These are phyloP conservation scores for Drosophila repleta DNA, from an alignment of 1,140 invertebrate genomes.

Conservation along the genomic window DNA sequence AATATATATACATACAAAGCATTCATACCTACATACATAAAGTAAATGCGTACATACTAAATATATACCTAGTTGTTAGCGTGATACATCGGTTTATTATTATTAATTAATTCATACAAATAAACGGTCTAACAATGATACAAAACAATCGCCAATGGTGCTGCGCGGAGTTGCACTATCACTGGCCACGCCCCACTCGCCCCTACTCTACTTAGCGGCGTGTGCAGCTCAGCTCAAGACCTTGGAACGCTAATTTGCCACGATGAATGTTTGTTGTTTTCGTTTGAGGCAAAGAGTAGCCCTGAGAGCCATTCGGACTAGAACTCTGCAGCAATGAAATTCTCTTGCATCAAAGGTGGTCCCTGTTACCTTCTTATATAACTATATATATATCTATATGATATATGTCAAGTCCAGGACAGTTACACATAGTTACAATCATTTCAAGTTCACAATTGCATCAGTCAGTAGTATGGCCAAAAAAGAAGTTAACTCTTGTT, in stretches of 20 bases:
- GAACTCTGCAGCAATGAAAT: background rate
- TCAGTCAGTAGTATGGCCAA: conserved; percentile 19
- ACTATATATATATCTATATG: conserved; percentile 12
- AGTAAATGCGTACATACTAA: conserved; percentile 19
- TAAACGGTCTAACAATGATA: conserved; percentile 67
- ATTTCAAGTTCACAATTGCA: conserved; percentile 8
- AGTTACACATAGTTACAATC: conserved; percentile 14
- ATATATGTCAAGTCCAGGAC: conserved; percentile 44
- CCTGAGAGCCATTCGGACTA: no score
- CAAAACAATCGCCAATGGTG: conserved; percentile 42
- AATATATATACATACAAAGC: conserved; percentile 51
- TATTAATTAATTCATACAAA: conserved; percentile 72
- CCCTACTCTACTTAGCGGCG: background rate
- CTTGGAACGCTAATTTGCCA: conserved; percentile 30
- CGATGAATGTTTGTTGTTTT: background rate
- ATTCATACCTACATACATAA: conserved; percentile 33
- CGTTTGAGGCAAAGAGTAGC: background rate
- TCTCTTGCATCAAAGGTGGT: no score
- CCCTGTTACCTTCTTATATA: conserved; percentile 25
- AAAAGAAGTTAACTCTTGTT: conserved; percentile 7
- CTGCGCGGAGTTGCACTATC: conserved; percentile 29
- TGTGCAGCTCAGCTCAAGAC: conserved; percentile 30
- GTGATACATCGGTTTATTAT: conserved; percentile 75
- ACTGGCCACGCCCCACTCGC: background rate
- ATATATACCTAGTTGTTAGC: conserved; percentile 70